Conservation (phyloP, 2,888 invertebrate genomes). For the Pristionchus mayeri region DNA sequence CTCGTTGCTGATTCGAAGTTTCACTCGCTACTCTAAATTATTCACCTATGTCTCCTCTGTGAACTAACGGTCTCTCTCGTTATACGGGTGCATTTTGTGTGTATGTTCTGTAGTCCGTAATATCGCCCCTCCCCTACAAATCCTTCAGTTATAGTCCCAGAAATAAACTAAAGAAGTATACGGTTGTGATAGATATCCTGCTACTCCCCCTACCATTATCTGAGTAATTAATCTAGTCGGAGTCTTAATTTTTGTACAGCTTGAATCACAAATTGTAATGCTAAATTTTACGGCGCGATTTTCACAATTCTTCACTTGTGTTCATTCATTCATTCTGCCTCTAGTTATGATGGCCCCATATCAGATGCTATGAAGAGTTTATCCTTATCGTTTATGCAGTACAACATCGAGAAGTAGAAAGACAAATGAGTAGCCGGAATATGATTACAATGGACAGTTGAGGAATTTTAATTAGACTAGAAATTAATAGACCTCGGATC, state of each 20-base stretch:
- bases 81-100: conserved; percentile 7
- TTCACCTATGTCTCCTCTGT: background rate
- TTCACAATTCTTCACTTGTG: background rate
- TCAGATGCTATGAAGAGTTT: conserved; percentile 1
- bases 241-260: conserved; percentile 3
- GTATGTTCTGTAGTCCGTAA: background rate
- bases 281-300: conserved; percentile 13
- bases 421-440: no score
- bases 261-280: background rate
- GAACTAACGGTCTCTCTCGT: background rate
- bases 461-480: no score
- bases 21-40: conserved; percentile 1
- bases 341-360: background rate
- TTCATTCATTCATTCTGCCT: background rate
- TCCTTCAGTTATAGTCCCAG: background rate
- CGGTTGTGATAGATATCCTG: background rate
- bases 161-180: conserved; percentile 7
- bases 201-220: background rate
- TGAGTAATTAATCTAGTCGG: conserved; percentile 9
- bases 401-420: no score
- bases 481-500: no score
- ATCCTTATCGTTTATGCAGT: no score
- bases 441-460: no score
- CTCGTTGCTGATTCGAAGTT: background rate
- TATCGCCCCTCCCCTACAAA: conserved; percentile 10